Conservation (phyloP, 2,113 vertebrate species). For the Myocastor coypus region DNA sequence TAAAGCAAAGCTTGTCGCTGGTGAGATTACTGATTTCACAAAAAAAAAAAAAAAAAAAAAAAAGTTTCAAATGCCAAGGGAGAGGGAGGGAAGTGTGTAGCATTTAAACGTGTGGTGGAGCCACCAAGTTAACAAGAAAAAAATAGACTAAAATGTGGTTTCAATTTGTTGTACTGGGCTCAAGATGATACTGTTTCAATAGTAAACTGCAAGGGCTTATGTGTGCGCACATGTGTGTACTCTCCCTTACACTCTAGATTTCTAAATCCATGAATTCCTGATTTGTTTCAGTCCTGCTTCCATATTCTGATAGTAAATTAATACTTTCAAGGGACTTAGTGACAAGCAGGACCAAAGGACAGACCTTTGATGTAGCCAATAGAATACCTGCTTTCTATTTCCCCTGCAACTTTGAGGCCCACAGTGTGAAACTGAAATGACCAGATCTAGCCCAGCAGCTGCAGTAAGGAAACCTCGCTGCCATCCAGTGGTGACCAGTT, state of each 20-base stretch:
- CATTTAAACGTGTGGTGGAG: conserved; percentile 79
- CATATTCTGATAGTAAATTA: neutral
- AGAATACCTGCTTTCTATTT: neutral
- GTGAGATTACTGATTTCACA: conserved; percentile 88
- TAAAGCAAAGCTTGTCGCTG: conserved; percentile 89
- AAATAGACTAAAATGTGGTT: conserved; percentile 82
- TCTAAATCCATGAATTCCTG: conserved; percentile 53
- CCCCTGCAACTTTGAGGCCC: neutral
- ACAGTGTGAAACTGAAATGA: neutral
- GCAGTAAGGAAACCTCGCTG: neutral
- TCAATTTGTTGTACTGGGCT: conserved; percentile 81
- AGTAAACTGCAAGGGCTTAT: conserved; percentile 62
- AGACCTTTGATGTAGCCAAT: neutral
- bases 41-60: conserved; percentile 37
- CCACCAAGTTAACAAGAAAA: conserved; percentile 81
- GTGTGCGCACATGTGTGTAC: neutral
- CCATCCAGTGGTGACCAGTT: conserved; percentile 56
- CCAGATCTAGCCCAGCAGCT: neutral
- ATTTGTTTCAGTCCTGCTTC: conserved; percentile 8
- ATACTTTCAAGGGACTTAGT: conserved; percentile 13
- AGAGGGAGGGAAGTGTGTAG: conserved; percentile 75
- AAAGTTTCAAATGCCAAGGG: conserved; percentile 73
- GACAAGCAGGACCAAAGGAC: neutral
- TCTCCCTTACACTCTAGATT: conserved; percentile 25
- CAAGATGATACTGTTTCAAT: conserved; percentile 74